phyloP scores from a whole-genome alignment of 2,888 invertebrate species.

The Yponomeuta plumbellus region DNA sequence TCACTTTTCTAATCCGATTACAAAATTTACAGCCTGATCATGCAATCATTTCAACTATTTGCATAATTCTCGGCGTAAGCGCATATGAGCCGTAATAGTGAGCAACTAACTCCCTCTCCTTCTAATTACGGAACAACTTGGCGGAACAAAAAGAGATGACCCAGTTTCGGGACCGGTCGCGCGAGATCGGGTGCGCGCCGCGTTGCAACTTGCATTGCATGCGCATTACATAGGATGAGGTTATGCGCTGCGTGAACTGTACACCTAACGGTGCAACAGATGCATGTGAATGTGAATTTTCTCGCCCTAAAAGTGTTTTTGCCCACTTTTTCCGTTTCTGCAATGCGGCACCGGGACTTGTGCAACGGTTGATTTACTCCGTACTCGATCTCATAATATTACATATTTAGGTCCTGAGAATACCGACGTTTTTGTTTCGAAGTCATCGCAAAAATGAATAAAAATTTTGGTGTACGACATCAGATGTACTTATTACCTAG shows the following conservation, averaged over 20 bases:
- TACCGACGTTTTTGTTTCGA: background rate
- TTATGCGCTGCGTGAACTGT: constrained; percentile 59
- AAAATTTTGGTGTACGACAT: no score
- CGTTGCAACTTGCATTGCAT: constrained; percentile 45
- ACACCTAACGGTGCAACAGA: constrained; percentile 62
- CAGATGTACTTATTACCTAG: no score
- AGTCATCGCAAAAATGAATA: background rate
- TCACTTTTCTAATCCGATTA: constrained; percentile 3
- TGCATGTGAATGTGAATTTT: constrained; percentile 71
- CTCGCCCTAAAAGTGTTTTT: constrained; percentile 72
- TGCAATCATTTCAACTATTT: constrained; percentile 12
- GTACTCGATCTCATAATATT: background rate
- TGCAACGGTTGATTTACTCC: constrained; percentile 43
- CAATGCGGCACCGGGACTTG: constrained; percentile 42
- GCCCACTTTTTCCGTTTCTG: constrained; percentile 58
- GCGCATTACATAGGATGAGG: constrained; percentile 70
- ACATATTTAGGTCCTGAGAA: background rate
- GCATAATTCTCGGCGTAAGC: constrained; percentile 12
- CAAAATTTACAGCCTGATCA: constrained; percentile 6
- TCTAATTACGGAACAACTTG: constrained; percentile 73
- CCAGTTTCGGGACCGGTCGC: constrained; percentile 73
- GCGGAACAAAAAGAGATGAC: constrained; percentile 76
- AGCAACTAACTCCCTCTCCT: constrained; percentile 10
- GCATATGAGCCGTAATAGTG: constrained; percentile 12
- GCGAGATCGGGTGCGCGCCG: constrained; percentile 69